A percentile compares a stretch with the other conserved stretches of the same genome.
phyloP scores from a whole-genome alignment of 2,113 vertebrate species.

The Pluvianellus socialis region DNA sequence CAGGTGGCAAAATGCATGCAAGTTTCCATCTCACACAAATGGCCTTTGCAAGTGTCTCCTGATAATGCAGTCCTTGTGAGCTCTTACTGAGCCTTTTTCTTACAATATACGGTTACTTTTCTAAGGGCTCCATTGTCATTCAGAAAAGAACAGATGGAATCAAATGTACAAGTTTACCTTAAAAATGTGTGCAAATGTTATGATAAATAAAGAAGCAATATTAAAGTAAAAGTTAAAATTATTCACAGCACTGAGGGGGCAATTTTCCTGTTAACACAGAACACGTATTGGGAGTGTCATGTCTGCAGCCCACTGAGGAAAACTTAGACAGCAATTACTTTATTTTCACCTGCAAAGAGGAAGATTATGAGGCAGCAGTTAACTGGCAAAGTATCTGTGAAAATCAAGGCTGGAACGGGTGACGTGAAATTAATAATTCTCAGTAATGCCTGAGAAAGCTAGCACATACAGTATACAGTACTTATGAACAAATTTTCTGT shows the following conservation, averaged over 20 bases:
- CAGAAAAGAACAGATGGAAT: neutral
- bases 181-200: conserved; percentile 19
- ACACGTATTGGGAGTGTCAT: neutral
- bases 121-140: neutral
- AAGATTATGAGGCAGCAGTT: neutral
- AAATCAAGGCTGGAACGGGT: neutral
- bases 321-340: conserved; percentile 9
- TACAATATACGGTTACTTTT: neutral
- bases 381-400: conserved; percentile 5
- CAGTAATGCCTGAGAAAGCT: neutral
- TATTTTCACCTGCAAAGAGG: neutral
- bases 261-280: neutral
- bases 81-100: neutral
- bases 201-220: conserved; percentile 2
- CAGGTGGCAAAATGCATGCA: neutral
- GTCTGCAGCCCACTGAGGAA: neutral
- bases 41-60: conserved; percentile 1
- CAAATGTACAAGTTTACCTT: neutral
- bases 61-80: conserved; percentile 16
- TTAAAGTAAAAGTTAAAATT: conserved; percentile 8
- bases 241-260: neutral
- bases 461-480: neutral
- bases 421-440: neutral
- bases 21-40: neutral
- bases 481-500: neutral